phyloP scores from a whole-genome alignment of 2,113 vertebrate genomes.

The Plecotus auritus region DNA sequence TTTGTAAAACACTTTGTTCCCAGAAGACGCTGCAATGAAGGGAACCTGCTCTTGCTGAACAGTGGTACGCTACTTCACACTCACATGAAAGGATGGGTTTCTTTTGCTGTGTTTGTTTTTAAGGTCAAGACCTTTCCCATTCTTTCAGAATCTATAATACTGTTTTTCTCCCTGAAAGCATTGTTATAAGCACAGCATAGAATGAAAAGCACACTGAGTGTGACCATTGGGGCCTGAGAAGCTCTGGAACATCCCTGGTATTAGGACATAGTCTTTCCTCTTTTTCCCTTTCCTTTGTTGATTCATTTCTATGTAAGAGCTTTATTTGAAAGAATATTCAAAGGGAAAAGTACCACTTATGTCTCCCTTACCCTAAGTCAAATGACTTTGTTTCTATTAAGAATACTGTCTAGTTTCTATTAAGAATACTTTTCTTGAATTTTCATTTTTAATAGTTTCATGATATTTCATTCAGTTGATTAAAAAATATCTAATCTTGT shows the following conservation, averaged over 20 bases:
- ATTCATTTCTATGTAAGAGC: neutral
- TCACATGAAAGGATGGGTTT: neutral
- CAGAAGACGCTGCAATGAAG: too few relatives aligned
- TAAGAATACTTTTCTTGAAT: neutral
- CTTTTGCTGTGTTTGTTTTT: neutral
- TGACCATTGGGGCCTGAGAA: neutral
- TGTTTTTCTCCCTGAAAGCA: neutral
- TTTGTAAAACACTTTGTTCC: neutral
- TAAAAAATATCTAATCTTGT: neutral
- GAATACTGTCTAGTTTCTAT: neutral
- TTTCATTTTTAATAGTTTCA: neutral
- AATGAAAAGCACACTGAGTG: neutral
- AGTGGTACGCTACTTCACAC: neutral
- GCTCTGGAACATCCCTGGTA: neutral
- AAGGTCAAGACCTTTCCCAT: neutral
- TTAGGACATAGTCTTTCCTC: neutral
- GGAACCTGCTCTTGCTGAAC: neutral
- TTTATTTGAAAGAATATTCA: constrained; percentile 28
- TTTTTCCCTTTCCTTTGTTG: neutral
- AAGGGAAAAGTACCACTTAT: neutral
- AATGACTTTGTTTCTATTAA: neutral
- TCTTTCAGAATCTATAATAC: neutral
- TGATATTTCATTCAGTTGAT: neutral
- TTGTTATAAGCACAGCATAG: neutral
- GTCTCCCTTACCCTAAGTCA: neutral